Evolutionary conservation across 2,797 vertebrate genomes (phyloP).

Genomic region (Champsocephalus esox): DNA sequence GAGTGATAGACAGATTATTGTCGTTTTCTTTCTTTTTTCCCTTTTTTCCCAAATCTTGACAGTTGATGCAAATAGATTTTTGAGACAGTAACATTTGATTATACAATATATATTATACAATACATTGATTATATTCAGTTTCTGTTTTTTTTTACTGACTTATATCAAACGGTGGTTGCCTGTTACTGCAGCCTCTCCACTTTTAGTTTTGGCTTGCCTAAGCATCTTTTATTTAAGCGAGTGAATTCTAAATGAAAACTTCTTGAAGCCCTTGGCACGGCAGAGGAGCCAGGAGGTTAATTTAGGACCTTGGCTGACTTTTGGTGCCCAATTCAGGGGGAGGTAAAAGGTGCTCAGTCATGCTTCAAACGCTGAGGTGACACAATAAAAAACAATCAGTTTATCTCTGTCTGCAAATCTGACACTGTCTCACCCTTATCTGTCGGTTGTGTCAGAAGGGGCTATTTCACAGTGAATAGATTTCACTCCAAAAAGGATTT

Average conservation of each 20-base stretch:
- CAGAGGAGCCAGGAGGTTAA: constrained; percentile 39
- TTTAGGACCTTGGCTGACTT: constrained; percentile 53
- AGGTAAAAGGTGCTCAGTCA: constrained; percentile 61
- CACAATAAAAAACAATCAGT: constrained; percentile 39
- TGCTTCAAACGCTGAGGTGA: constrained; percentile 58
- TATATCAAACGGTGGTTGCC: constrained; percentile 12
- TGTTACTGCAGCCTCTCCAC: constrained; percentile 9
- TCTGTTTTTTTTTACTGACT: constrained; percentile 1
- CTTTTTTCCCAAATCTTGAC: not conserved
- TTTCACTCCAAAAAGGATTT: constrained; percentile 56
- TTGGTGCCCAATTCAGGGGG: constrained; percentile 32
- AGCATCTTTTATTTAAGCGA: constrained; percentile 44
- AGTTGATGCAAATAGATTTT: not conserved
- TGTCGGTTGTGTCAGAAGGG: constrained; percentile 48
- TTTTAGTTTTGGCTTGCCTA: not conserved
- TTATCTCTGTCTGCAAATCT: constrained; percentile 22
- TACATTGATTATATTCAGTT: not conserved
- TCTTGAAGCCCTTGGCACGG: constrained; percentile 41
- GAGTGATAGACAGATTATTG: not conserved
- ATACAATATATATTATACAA: too few species aligned
- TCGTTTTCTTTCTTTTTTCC: not conserved
- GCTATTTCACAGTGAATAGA: constrained; percentile 60
- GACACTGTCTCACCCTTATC: constrained; percentile 20
- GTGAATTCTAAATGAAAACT: constrained; percentile 44
- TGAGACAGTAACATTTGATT: not conserved